phyloP scores from a whole-genome alignment of 2,113 vertebrate genomes.

The Chionomys nivalis region DNA sequence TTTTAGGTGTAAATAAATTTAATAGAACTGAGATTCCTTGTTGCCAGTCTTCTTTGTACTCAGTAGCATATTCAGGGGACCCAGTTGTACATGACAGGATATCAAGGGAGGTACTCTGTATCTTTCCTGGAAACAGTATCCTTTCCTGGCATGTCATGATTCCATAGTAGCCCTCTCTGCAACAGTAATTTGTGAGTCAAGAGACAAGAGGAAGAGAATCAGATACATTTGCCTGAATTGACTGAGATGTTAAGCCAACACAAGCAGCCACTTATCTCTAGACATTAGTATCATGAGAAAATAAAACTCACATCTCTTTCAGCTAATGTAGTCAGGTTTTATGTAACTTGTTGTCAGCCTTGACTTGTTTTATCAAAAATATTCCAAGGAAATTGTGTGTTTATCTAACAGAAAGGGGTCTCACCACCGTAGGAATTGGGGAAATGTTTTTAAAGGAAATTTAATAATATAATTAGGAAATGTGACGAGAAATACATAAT shows the following conservation, averaged over 20 bases:
- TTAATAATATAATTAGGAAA: neutral
- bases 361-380: neutral
- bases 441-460: neutral
- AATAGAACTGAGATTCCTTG: neutral
- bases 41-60: neutral
- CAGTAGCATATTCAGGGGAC: neutral
- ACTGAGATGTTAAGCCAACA: neutral
- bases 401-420: neutral
- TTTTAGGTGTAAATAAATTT: neutral
- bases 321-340: neutral
- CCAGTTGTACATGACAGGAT: fast-evolving
- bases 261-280: neutral
- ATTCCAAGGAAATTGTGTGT: neutral
- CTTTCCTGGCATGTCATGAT: neutral
- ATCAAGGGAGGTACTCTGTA: fast-evolving
- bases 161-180: neutral
- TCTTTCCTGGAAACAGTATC: neutral
- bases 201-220: neutral
- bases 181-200: neutral
- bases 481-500: neutral
- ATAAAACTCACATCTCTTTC: neutral
- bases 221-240: neutral
- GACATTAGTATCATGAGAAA: neutral
- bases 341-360: neutral
- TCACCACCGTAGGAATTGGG: neutral